Evolutionary conservation across 92 coral and sea anemone species (phyloP).

Genomic region (Pocillopora grandis): DNA sequence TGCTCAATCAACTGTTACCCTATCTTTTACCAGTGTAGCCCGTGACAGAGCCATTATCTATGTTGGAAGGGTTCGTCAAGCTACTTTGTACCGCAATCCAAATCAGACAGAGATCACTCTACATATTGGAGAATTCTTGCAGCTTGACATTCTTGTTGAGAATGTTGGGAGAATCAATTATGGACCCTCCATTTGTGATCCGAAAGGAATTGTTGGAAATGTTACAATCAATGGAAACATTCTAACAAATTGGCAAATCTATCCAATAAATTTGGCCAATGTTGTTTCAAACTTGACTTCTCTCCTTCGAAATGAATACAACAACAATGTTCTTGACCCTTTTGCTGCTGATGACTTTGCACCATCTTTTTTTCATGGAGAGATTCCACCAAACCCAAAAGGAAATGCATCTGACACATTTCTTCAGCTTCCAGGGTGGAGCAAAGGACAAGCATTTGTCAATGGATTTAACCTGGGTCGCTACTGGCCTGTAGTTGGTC

Average conservation of each 20-base stretch:
- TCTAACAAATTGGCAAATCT: conserved; percentile 72
- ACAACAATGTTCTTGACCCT: too few relatives aligned
- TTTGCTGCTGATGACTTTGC: conserved; percentile 7
- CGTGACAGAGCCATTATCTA: conserved; percentile 84
- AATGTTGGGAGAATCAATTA: conserved; percentile 80
- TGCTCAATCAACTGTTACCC: conserved; percentile 44
- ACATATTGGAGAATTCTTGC: conserved; percentile 44
- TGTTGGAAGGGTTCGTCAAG: conserved; percentile 85
- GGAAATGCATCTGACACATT: conserved; percentile 83
- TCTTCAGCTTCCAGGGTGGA: conserved; percentile 71
- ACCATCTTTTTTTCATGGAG: conserved; percentile 79
- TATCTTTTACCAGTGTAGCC: conserved; percentile 57
- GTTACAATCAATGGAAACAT: conserved; percentile 72
- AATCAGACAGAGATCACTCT: conserved; percentile 39
- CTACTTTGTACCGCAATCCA: conserved; percentile 59
- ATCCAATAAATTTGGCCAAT: conserved; percentile 50
- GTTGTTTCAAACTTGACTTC: conserved; percentile 1
- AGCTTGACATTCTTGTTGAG: conserved; percentile 74
- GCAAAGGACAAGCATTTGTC: conserved; percentile 87
- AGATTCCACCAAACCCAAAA: conserved; percentile 62
- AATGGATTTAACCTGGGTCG: conserved; percentile 94
- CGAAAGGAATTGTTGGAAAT: conserved; percentile 88
- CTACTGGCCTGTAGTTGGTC: conserved; percentile 94
- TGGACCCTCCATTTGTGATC: conserved; percentile 79
- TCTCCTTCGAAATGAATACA: too few relatives aligned